phyloP scores from a whole-genome alignment of 2,797 vertebrate genomes.

The Cyclura pinguis region DNA sequence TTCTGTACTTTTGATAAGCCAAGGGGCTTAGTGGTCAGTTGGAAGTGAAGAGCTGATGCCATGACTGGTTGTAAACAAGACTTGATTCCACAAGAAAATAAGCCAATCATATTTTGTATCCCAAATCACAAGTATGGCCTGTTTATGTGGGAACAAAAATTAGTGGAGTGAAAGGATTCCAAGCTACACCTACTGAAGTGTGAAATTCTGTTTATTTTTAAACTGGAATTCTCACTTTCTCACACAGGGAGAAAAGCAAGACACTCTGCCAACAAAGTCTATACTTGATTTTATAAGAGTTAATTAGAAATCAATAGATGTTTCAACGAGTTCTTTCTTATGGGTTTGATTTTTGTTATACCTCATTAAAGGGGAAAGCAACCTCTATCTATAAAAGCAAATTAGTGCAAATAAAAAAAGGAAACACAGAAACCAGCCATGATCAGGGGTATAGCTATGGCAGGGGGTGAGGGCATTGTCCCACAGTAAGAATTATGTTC shows the following conservation, averaged over 20 bases:
- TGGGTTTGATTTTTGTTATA: constrained; percentile 55
- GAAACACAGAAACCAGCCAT: constrained; percentile 25
- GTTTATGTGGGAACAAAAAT: constrained; percentile 68
- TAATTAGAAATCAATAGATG: constrained; percentile 47
- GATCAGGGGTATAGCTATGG: no score
- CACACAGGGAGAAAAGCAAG: constrained; percentile 66
- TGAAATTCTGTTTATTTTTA: constrained; percentile 70
- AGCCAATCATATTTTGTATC: constrained; percentile 61
- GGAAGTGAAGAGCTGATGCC: constrained; percentile 34
- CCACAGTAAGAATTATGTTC: no score
- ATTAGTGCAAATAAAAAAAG: constrained; percentile 66
- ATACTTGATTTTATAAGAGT: constrained; percentile 69
- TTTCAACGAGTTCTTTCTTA: constrained; percentile 31
- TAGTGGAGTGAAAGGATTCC: constrained; percentile 68
- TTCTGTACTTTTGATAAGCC: constrained; percentile 47
- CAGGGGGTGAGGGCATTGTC: constrained; percentile 31
- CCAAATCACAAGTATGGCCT: constrained; percentile 55
- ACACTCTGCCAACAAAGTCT: constrained; percentile 60
- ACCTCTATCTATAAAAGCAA: constrained; percentile 57
- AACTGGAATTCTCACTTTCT: constrained; percentile 54
- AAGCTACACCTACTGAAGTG: constrained; percentile 59
- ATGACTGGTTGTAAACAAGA: constrained; percentile 46
- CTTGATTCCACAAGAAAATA: constrained; percentile 68
- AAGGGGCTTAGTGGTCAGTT: constrained; percentile 42
- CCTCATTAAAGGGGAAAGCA: not conserved